These are phyloP conservation scores for Ariopsis seemanni DNA, from an alignment of 2,113 vertebrate genomes.

Conservation along the genomic window DNA sequence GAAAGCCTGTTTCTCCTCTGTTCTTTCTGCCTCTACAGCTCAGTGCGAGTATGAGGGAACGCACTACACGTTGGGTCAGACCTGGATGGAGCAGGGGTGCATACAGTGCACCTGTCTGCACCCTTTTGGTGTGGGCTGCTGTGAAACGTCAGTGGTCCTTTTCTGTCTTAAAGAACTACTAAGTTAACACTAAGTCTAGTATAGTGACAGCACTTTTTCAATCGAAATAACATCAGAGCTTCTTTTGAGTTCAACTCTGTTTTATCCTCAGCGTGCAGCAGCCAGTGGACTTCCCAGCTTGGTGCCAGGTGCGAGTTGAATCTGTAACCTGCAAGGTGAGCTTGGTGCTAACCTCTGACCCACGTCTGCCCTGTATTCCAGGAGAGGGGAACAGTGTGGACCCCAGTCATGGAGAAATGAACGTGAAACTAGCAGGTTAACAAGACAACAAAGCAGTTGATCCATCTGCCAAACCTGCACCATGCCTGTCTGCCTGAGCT, in stretches of 20 bases:
- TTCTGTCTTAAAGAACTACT: not conserved
- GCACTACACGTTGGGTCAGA: slow-evolving; percentile 83
- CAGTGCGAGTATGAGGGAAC: slow-evolving; percentile 79
- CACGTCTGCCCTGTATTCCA: slow-evolving; percentile 77
- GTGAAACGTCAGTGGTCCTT: slow-evolving; percentile 83
- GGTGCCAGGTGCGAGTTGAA: slow-evolving; percentile 83
- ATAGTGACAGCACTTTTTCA: not conserved
- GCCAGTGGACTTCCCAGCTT: slow-evolving; percentile 88
- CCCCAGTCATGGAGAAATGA: slow-evolving; percentile 60
- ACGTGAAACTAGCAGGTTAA: slow-evolving; percentile 57
- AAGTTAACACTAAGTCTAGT: not conserved
- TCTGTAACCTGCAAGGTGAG: slow-evolving; percentile 81
- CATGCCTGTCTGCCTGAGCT: slow-evolving; percentile 16
- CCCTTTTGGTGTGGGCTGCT: slow-evolving; percentile 90
- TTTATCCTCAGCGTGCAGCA: slow-evolving; percentile 78
- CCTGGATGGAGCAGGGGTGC: slow-evolving; percentile 86
- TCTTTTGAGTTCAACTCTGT: not conserved
- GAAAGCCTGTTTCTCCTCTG: not conserved
- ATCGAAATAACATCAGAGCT: not conserved
- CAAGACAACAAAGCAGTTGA: not conserved
- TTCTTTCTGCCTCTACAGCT: slow-evolving; percentile 68
- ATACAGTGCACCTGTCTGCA: slow-evolving; percentile 93
- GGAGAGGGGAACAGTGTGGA: slow-evolving; percentile 53
- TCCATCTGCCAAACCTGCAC: not conserved
- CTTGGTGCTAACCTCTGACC: slow-evolving; percentile 84